A percentile compares a stretch with the other conserved stretches of the same genome.
phyloP scores from a whole-genome alignment of 2,797 vertebrate species.

The Arnoldichthys spilopterus region DNA sequence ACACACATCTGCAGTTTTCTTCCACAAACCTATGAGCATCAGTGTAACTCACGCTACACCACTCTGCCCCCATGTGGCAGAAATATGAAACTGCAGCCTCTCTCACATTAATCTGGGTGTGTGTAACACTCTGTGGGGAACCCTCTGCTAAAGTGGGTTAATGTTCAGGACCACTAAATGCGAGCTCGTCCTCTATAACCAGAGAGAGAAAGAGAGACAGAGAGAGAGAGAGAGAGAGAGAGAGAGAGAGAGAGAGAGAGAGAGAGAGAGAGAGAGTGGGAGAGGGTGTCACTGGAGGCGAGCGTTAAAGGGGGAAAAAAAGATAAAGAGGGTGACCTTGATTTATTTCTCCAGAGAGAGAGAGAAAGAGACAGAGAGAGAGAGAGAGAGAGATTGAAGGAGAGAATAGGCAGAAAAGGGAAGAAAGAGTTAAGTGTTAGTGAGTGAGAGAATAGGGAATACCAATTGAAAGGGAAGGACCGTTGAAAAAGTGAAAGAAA shows the following conservation, averaged over 20 bases:
- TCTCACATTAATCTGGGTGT: not conserved
- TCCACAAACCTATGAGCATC: no score
- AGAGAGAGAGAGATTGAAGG: no score
- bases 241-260: no score
- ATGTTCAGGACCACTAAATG: not conserved
- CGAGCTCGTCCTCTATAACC: slow-evolving; percentile 1
- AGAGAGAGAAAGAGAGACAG: no score
- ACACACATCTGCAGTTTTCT: no score
- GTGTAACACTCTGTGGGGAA: not conserved
- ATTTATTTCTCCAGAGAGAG: slow-evolving; percentile 5
- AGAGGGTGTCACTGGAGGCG: slow-evolving; percentile 14
- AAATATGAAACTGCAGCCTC: not conserved
- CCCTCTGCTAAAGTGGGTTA: slow-evolving; percentile 12
- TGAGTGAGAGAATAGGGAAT: not conserved
- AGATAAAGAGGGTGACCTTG: slow-evolving; percentile 13
- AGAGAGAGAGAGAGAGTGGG: no score
- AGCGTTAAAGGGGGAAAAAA: not conserved
- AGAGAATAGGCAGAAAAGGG: no score
- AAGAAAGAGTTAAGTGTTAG: not conserved
- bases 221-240: slow-evolving; percentile 18
- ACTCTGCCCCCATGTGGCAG: slow-evolving; percentile 44
- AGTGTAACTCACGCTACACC: no score
- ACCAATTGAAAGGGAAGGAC: no score
- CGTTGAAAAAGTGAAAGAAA: no score
- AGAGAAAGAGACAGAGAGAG: no score